A percentile compares a stretch with the other conserved stretches of the same genome.
Evolutionary conservation across 2,797 vertebrate genomes (phyloP).

Genomic region (Menidia menidia): DNA sequence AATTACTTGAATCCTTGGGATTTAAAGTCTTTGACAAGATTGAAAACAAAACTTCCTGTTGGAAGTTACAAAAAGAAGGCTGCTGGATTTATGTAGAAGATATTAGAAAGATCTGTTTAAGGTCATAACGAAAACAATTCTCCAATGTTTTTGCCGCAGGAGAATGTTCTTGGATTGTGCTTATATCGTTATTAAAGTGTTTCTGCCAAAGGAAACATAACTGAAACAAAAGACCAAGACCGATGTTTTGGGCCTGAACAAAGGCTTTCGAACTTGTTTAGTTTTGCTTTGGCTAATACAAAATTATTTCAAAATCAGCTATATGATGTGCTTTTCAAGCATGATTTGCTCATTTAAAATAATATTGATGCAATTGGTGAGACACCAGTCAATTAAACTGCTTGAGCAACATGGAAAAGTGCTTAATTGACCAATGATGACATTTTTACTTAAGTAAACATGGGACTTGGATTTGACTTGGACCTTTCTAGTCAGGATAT

Average conservation of each 20-base stretch:
- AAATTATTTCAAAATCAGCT: background rate
- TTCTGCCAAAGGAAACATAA: conserved; percentile 25
- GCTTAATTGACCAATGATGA: background rate
- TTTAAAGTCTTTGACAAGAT: background rate
- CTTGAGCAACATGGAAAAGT: background rate
- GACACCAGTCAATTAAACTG: background rate
- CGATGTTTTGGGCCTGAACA: conserved; percentile 5
- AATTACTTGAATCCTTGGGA: too few species aligned
- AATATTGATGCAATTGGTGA: background rate
- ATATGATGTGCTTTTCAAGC: background rate
- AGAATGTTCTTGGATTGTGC: conserved; percentile 12
- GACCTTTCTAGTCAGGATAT: background rate
- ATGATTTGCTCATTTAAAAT: background rate
- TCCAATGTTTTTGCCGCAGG: conserved; percentile 19
- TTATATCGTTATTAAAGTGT: conserved; percentile 22
- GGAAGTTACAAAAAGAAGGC: background rate
- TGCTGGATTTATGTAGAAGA: background rate
- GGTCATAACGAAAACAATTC: background rate
- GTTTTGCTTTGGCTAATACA: background rate
- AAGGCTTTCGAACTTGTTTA: background rate
- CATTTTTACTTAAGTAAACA: background rate
- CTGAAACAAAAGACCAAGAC: background rate
- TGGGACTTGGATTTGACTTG: background rate
- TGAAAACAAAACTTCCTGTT: background rate
- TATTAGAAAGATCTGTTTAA: conserved; percentile 4